Evolutionary conservation across 2,797 vertebrate species (phyloP), one percentile per base, ranked within the genome.

Genomic region (Decapterus maruadsi): DNA sequence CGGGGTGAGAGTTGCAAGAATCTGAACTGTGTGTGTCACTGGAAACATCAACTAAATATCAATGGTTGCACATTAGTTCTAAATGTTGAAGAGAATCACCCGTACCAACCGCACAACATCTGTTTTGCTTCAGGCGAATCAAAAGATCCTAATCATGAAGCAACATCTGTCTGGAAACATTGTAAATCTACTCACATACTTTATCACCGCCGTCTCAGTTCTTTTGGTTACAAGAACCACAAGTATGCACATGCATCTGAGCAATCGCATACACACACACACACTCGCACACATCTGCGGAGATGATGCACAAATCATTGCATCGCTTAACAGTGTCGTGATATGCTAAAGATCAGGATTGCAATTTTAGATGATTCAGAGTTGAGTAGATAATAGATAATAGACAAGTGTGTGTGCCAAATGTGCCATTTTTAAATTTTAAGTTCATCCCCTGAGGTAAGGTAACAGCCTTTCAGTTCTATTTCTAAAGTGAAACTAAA

Each of bases 41-140:
- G 14, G 9, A 0, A 31, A 16, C 14, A 20, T 11, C 19, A 43
- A 42, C 29, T 31, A 26, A 54, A 16, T 48, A 48, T 48, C 6
- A 19, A 19, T 31, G 4, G 8, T 36, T 64, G 45, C 19, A 55
- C 8, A 19, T 19, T n/a, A n/a, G 22, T 70, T 50, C 45, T 34
- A 20, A 73, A 20, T 22, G 17, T 26, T 26, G 6, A 7, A 10
- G 58, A 56, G 13, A 51, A 66, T n/a, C 13, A 50, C 1, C 64
- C 0, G n/a, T n/a, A n/a, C n/a, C n/a, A n/a, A n/a, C n/a, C n/a
- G n/a, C 40, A 42, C 19, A 36, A 66, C 64, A 65, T 70, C 61
- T 80, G 78, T 22, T 57, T 48, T 5, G 71, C 76, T 54, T 59
- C 36, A 34, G 77, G 71, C 43, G 59, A 77, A 71, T 19, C 1